Percentiles rank a stretch among this genome's conserved stretches.
Evolutionary conservation across 2,113 vertebrate genomes (phyloP).

Genomic region (Myanophis thanlyinensis): DNA sequence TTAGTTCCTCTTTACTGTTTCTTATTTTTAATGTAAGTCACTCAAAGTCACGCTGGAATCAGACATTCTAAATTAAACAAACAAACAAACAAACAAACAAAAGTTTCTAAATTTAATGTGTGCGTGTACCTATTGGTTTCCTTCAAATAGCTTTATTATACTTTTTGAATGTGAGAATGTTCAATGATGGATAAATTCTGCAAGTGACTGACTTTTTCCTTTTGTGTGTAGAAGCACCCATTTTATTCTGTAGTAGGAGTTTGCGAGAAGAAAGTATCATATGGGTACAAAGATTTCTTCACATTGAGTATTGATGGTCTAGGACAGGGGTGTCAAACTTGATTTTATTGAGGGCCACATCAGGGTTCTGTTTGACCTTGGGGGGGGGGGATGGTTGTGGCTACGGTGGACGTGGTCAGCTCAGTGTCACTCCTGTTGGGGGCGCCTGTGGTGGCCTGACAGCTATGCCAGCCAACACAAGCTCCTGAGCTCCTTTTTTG

Average conservation of each 20-base stretch:
- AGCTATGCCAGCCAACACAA: no score
- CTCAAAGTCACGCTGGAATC: neutral
- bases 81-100: neutral
- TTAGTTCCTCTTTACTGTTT: neutral
- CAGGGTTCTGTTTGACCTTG: no score
- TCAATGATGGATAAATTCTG: neutral
- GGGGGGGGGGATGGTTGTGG: no score
- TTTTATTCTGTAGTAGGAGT: neutral
- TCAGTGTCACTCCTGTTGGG: no score
- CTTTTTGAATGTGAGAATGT: neutral
- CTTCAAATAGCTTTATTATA: neutral
- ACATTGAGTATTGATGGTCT: neutral
- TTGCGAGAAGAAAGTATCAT: constrained; percentile 1
- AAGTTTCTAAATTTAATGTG: neutral
- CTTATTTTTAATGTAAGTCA: neutral
- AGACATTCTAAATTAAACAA: neutral
- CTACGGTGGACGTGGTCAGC: no score
- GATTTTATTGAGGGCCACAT: no score
- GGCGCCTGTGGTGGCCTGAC: no score
- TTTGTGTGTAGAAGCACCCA: neutral
- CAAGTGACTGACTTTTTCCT: neutral
- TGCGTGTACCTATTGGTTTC: neutral
- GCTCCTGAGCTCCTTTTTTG: no score
- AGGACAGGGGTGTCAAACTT: no score
- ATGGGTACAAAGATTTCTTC: constrained; percentile 22